phyloP scores from a whole-genome alignment of 2,888 invertebrate genomes.

The Rhamphomyia laevipes region DNA sequence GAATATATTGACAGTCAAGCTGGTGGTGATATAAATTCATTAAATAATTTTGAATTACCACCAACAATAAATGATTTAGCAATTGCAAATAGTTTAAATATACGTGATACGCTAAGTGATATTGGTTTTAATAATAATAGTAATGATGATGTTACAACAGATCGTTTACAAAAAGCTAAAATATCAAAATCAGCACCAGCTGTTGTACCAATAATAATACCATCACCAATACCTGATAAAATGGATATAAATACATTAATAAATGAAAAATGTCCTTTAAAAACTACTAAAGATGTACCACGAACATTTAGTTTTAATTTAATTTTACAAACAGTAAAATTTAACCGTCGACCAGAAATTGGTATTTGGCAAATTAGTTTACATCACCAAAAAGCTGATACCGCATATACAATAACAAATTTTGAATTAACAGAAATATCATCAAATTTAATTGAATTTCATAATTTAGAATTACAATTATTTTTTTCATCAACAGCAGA shows the following conservation, averaged over 20 bases:
- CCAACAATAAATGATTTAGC: conserved; percentile 5
- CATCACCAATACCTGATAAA: no score
- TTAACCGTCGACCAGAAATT: conserved; percentile 12
- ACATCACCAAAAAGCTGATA: conserved; percentile 16
- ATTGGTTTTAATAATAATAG: background rate
- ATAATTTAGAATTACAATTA: conserved; percentile 15
- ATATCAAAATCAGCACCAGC: background rate
- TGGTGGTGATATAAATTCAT: conserved; percentile 13
- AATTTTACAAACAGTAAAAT: conserved; percentile 13
- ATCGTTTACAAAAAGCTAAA: background rate
- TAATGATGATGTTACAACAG: background rate
- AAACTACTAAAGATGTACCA: conserved; percentile 8
- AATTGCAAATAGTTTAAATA: background rate
- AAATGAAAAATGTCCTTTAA: conserved; percentile 5
- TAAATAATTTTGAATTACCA: conserved; percentile 10
- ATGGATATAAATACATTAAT: conserved; percentile 6
- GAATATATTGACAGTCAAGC: conserved; percentile 14
- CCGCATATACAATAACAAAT: conserved; percentile 13
- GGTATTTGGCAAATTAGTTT: conserved; percentile 19
- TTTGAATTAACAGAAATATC: conserved; percentile 12
- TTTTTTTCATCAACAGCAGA: conserved; percentile 13
- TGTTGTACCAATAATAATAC: background rate
- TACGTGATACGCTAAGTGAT: background rate
- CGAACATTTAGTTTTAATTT: conserved; percentile 15
- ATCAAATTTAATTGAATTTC: conserved; percentile 14